Base-by-base conservation (phyloP, 2,113 vertebrate genomes). In the Eonycteris spelaea region DNA sequence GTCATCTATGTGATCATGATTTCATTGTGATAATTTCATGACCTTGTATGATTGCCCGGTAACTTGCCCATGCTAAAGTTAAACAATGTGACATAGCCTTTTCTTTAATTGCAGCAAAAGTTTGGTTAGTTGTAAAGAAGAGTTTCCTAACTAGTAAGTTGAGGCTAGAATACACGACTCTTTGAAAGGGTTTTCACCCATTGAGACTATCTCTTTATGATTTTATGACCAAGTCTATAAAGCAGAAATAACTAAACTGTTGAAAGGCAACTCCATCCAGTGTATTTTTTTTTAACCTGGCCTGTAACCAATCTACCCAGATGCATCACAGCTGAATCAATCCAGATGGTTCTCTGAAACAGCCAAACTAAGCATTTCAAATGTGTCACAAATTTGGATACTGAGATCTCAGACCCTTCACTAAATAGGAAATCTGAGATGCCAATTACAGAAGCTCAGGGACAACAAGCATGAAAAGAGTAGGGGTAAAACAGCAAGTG, bases 261-360 rank as follows among this genome's bases (percentile, higher is more conserved):
- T 70, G n/a, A 95, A 93, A 94, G 85, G 67, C 38, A 82, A 48
- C 40, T 70, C 43, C 83, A 92, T 57, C 57, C 59, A 89, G 77
- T 91, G 19, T 57, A 6, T 83, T 67, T 88, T 78, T 92, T 68
- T 75, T 35, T 21, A 24, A 79, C 33, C 71, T 95, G 97, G 73
- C 90, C 63, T 45, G 43, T 92, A 75, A 78, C 83, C 86, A 95
- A 11, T 71, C 24, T 79, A 71, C 30, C 96, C 96, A 97, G 96
- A 96, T 96, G 92, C 84, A 84, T 93, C 61, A 28, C 90, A 95
- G 96, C 78, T 91, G 92, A 97, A 74, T 95, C 53, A 86, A 59
- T 91, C 83, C 78, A 95, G 92, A 95, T 95, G 90, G 90, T 93
- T 93, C 59, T 94, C 87, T 85, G 78, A 86, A 94, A 85, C 35